phyloP scores from a whole-genome alignment of 2,113 vertebrate species.

The Meles meles region DNA sequence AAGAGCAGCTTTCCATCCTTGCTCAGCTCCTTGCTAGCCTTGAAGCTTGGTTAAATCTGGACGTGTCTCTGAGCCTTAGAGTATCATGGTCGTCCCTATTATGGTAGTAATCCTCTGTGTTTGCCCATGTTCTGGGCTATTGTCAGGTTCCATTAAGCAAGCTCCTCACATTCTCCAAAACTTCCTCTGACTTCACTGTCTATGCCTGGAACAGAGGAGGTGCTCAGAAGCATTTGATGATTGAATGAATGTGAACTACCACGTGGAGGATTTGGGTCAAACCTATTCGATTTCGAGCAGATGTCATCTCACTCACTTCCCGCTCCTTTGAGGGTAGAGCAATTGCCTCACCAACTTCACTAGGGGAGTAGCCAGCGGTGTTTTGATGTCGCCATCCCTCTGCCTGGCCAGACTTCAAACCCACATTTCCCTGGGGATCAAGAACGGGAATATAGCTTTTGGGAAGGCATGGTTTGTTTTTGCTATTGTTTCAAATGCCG shows the following conservation, averaged over 20 bases:
- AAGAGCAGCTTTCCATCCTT: background rate
- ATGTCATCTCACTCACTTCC: background rate
- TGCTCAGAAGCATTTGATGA: background rate
- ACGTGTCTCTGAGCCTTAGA: rapidly evolving
- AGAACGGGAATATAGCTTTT: background rate
- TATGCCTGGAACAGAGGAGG: background rate
- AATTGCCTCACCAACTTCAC: background rate
- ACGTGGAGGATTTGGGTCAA: background rate
- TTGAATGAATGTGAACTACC: background rate
- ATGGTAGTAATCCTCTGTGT: background rate
- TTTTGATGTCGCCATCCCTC: background rate
- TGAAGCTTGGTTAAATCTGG: background rate
- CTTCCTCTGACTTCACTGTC: background rate
- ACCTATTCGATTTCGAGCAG: background rate
- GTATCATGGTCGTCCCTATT: background rate
- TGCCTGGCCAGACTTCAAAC: background rate
- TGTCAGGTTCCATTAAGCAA: background rate
- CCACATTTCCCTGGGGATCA: background rate
- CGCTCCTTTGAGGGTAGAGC: background rate
- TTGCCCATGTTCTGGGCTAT: background rate
- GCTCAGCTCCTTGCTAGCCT: background rate
- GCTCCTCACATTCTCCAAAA: background rate
- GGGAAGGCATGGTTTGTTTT: background rate
- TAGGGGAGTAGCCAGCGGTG: background rate
- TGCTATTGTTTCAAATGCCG: background rate